phyloP scores from a whole-genome alignment of 2,113 vertebrate genomes.

The Hydropotes inermis region DNA sequence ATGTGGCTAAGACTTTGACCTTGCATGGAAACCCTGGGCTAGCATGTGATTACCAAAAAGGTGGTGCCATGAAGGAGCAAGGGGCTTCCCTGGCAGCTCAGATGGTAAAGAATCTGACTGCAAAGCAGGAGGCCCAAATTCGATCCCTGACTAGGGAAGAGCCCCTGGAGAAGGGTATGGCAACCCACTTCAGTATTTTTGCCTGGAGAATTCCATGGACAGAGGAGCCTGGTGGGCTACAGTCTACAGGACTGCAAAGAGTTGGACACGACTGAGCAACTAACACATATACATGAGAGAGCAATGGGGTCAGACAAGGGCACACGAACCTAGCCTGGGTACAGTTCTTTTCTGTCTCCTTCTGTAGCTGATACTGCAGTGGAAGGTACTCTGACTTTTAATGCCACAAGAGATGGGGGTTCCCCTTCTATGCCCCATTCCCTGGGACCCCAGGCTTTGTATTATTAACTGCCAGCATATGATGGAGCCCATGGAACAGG shows the following conservation, averaged over 20 bases:
- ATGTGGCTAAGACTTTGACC: neutral
- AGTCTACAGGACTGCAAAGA: neutral
- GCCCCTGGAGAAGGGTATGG: neutral
- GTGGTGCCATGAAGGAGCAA: neutral
- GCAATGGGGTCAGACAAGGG: fast-evolving
- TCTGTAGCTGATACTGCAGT: neutral
- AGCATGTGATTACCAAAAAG: neutral
- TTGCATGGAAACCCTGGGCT: neutral
- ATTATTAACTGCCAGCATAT: neutral
- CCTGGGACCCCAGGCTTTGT: neutral
- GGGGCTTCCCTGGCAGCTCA: neutral
- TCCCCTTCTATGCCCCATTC: neutral
- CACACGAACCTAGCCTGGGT: neutral
- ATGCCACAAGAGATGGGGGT: fast-evolving
- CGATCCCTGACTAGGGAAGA: neutral
- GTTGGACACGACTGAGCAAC: neutral
- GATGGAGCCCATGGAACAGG: neutral
- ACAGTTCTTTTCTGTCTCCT: neutral
- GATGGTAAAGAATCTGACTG: neutral
- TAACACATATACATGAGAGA: neutral
- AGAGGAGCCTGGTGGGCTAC: neutral
- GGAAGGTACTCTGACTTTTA: neutral
- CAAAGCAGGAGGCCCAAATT: neutral
- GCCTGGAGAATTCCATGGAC: neutral
- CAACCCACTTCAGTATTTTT: neutral